A percentile compares a stretch with the other conserved stretches of the same genome.
phyloP scores from a whole-genome alignment of 2,797 vertebrate genomes.

The Eutrigla gurnardus region DNA sequence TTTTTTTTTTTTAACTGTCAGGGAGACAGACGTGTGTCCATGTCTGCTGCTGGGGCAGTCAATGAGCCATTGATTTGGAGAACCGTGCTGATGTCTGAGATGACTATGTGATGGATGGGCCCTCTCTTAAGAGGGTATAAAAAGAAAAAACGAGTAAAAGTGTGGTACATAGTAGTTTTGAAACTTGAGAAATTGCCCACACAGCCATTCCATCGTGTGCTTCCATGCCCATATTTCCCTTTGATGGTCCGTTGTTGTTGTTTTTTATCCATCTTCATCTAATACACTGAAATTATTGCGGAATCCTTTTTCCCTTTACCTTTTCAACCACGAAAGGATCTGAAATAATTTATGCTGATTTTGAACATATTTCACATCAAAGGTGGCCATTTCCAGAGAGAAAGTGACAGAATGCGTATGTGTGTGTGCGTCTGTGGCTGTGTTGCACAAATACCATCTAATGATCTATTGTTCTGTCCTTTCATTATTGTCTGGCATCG shows the following conservation, averaged over 20 bases:
- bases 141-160: conserved; percentile 57
- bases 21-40: conserved; percentile 78
- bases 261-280: conserved; percentile 34
- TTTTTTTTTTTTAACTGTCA: conserved; percentile 80
- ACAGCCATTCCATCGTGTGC: conserved; percentile 29
- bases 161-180: conserved; percentile 35
- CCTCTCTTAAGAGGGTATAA: conserved; percentile 53
- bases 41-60: conserved; percentile 75
- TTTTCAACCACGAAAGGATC: conserved; percentile 37
- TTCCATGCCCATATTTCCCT: conserved; percentile 41
- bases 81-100: conserved; percentile 66
- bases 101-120: conserved; percentile 78
- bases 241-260: conserved; percentile 42
- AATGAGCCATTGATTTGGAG: conserved; percentile 83
- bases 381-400: conserved; percentile 34
- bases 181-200: conserved; percentile 59
- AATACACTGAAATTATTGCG: conserved; percentile 14
- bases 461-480: conserved; percentile 35
- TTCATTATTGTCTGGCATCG: conserved; percentile 41
- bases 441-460: conserved; percentile 29
- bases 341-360: conserved; percentile 43
- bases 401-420: conserved; percentile 25
- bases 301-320: conserved; percentile 21
- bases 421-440: conserved; percentile 9
- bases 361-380: conserved; percentile 70